phyloP scores from a whole-genome alignment of 2,888 invertebrate species.

The Microctonus hyperodae region DNA sequence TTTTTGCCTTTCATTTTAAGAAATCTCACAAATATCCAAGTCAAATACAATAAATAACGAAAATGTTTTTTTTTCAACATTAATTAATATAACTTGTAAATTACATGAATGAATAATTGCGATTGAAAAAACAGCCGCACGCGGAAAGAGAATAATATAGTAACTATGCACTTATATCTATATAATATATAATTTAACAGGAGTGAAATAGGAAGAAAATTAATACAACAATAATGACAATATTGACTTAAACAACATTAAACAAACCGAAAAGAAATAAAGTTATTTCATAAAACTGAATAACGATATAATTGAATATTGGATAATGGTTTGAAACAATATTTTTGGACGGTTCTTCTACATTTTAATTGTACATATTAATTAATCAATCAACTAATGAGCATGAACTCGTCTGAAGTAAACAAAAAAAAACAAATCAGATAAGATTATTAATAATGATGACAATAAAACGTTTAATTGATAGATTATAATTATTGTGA shows the following conservation, averaged over 20 bases:
- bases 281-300: too few species aligned
- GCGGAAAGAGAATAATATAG: neutral
- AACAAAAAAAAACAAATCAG: neutral
- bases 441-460: neutral
- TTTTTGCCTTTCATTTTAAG: neutral
- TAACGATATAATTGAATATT: neutral
- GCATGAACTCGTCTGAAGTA: neutral
- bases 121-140: neutral
- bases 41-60: neutral
- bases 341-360: conserved; percentile 6
- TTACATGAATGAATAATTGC: neutral
- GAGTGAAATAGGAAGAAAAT: neutral
- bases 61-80: neutral
- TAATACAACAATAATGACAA: neutral
- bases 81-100: neutral
- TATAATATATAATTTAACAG: neutral
- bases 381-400: neutral
- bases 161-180: neutral
- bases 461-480: neutral
- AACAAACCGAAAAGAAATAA: neutral
- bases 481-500: neutral
- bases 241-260: too few species aligned
- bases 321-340: neutral
- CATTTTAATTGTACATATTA: neutral
- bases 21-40: neutral